These are phyloP conservation scores for Drosophila parabipectinata DNA, from an alignment of 1,140 invertebrate genomes.

Conservation along the genomic window DNA sequence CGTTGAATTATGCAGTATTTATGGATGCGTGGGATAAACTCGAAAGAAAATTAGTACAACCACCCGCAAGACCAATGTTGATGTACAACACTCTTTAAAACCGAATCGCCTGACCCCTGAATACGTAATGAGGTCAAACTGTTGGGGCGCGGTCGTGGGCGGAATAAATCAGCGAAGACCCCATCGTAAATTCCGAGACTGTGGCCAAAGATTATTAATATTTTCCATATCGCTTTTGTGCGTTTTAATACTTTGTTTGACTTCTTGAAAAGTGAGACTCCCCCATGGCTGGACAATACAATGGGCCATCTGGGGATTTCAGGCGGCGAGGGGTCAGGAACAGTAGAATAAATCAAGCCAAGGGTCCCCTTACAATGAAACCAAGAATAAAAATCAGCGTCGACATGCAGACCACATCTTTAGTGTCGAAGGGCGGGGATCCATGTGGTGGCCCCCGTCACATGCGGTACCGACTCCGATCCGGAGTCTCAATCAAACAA, in stretches of 20 bases:
- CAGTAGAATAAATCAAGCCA: slow-evolving; percentile 63
- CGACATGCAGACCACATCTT: slow-evolving; percentile 64
- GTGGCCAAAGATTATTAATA: slow-evolving; percentile 70
- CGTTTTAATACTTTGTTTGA: slow-evolving; percentile 67
- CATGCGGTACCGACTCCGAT: slow-evolving; percentile 15
- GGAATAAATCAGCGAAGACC: slow-evolving; percentile 56
- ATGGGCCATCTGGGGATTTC: slow-evolving; percentile 45
- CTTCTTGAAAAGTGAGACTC: slow-evolving; percentile 63
- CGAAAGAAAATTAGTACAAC: slow-evolving; percentile 27
- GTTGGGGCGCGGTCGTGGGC: slow-evolving; percentile 16
- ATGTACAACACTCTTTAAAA: slow-evolving; percentile 36
- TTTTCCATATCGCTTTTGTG: slow-evolving; percentile 71
- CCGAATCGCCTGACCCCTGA: slow-evolving; percentile 24
- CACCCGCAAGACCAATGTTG: background rate
- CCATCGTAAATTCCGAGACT: slow-evolving; percentile 50
- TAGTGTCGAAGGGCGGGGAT: slow-evolving; percentile 5
- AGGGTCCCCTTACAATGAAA: slow-evolving; percentile 20
- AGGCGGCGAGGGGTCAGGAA: slow-evolving; percentile 39
- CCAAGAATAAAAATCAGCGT: slow-evolving; percentile 65
- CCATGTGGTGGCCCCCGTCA: slow-evolving; percentile 6
- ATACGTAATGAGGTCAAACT: slow-evolving; percentile 44
- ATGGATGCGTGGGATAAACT: slow-evolving; percentile 15
- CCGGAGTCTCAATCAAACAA: slow-evolving; percentile 47
- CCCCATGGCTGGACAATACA: slow-evolving; percentile 20
- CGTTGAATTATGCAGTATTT: slow-evolving; percentile 39